phyloP scores from a whole-genome alignment of 2,888 invertebrate genomes.

The Nephrotoma flavescens region DNA sequence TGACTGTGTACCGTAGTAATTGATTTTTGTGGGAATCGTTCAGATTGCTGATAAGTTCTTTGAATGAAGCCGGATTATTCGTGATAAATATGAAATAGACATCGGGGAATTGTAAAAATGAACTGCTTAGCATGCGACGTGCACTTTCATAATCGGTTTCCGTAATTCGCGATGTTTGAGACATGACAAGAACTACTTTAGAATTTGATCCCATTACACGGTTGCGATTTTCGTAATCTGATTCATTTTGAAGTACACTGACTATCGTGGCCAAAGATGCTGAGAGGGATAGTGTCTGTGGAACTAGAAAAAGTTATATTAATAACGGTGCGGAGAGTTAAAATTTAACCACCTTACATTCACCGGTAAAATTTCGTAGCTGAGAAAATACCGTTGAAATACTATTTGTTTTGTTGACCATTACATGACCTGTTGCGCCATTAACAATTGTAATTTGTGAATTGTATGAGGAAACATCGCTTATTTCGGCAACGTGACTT shows the following conservation, averaged over 20 bases:
- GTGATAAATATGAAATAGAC: conserved; percentile 39
- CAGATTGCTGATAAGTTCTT: conserved; percentile 23
- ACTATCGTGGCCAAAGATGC: conserved; percentile 35
- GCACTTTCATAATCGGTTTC: conserved; percentile 14
- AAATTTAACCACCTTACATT: conserved; percentile 28
- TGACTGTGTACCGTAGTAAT: conserved; percentile 4
- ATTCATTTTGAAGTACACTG: conserved; percentile 34
- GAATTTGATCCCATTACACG: conserved; percentile 31
- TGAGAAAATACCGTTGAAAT: conserved; percentile 32
- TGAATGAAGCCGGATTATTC: conserved; percentile 31
- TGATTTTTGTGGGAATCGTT: background rate
- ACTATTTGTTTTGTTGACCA: conserved; percentile 42
- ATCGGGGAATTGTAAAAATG: conserved; percentile 25
- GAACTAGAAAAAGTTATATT: conserved; percentile 11
- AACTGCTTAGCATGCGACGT: conserved; percentile 11
- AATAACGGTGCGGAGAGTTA: no score
- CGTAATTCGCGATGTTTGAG: conserved; percentile 33
- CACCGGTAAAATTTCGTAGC: conserved; percentile 31
- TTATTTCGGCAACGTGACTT: conserved; percentile 41
- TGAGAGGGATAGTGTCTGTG: conserved; percentile 12
- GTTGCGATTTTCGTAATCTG: conserved; percentile 26
- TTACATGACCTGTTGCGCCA: conserved; percentile 44
- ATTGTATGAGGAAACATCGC: conserved; percentile 41
- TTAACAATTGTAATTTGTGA: conserved; percentile 46
- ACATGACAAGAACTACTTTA: conserved; percentile 38